These are phyloP conservation scores for Eonycteris spelaea DNA, from an alignment of 2,113 vertebrate species.

Conservation along the genomic window DNA sequence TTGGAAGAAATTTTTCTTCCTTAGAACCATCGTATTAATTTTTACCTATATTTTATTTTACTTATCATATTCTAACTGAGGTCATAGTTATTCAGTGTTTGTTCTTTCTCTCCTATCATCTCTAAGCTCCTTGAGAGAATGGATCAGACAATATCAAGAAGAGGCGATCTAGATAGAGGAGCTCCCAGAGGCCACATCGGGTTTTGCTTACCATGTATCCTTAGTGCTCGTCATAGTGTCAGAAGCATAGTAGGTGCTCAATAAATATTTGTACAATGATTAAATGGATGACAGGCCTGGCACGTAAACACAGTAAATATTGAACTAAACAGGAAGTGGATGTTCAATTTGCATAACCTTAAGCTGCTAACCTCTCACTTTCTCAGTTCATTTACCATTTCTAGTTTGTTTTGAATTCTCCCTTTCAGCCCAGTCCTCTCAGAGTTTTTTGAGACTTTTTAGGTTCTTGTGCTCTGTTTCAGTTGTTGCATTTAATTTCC, in stretches of 20 bases:
- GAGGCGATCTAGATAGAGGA: neutral
- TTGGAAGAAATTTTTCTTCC: neutral
- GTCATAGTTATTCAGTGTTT: neutral
- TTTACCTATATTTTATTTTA: neutral
- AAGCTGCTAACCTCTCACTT: neutral
- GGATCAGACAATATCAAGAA: neutral
- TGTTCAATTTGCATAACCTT: neutral
- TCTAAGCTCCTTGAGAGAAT: neutral
- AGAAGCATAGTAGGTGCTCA: neutral
- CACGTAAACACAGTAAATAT: neutral
- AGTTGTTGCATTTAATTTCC: neutral
- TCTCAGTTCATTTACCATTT: neutral
- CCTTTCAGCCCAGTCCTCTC: neutral
- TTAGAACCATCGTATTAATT: neutral
- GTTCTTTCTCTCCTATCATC: neutral
- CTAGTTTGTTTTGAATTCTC: neutral
- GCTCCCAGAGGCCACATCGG: neutral
- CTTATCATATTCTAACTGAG: neutral
- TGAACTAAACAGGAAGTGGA: neutral
- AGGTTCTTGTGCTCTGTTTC: neutral
- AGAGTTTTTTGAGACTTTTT: neutral
- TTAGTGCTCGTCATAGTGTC: neutral
- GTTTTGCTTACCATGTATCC: neutral
- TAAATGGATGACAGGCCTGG: neutral
- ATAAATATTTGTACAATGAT: neutral